Conservation (phyloP, 2,797 vertebrate genomes). For the Loriculus beryllinus region DNA sequence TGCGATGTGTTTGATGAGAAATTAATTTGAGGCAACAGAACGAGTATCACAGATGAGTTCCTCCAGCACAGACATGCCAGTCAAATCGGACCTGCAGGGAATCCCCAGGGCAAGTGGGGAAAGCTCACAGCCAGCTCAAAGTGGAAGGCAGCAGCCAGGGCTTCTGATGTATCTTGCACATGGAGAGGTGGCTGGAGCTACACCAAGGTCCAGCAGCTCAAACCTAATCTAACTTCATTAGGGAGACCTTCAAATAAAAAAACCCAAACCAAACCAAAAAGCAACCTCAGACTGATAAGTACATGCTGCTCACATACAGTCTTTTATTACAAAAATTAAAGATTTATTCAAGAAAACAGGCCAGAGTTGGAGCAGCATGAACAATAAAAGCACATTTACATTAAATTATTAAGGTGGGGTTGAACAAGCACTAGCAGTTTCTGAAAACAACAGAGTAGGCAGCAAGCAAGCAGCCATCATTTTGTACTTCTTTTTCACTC, state of each 20-base stretch:
- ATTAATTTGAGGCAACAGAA: not conserved
- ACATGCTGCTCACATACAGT: not conserved
- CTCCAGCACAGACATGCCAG: not conserved
- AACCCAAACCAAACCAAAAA: not conserved
- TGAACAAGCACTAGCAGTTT: not conserved
- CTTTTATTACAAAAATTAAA: not conserved
- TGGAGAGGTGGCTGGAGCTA: not conserved
- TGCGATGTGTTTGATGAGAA: not conserved
- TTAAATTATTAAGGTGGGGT: not conserved
- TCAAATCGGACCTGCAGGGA: not conserved
- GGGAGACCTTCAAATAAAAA: not conserved
- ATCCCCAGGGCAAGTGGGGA: not conserved
- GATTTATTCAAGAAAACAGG: not conserved
- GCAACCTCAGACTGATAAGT: not conserved
- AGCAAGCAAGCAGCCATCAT: not conserved
- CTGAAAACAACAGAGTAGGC: not conserved
- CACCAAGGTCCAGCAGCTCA: not conserved
- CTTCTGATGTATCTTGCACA: not conserved
- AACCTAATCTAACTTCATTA: not conserved
- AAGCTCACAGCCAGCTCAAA: not conserved
- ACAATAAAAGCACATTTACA: not conserved
- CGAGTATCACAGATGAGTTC: accelerated
- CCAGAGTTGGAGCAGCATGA: not conserved
- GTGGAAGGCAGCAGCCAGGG: not conserved
- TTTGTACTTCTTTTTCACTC: not conserved